A percentile compares a stretch with the other conserved stretches of the same genome.
Evolutionary conservation across 2,113 vertebrate species (phyloP).

Genomic region (Ceyx melanurus): DNA sequence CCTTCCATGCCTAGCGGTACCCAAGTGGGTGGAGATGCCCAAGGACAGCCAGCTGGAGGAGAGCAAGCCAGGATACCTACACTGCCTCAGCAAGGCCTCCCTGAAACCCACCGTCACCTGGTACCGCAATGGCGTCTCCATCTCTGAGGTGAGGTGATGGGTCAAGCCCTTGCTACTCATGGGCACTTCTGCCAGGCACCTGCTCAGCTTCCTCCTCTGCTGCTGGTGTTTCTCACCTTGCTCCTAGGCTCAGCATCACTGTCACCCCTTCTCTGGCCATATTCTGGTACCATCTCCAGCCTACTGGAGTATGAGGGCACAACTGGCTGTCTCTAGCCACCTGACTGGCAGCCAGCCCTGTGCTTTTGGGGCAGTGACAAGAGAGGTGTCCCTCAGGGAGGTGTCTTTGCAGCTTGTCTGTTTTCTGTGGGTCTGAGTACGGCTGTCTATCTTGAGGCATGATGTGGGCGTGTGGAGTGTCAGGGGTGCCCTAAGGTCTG

Average conservation of each 20-base stretch:
- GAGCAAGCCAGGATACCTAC: conserved; percentile 91
- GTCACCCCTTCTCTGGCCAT: neutral
- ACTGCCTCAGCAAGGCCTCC: conserved; percentile 88
- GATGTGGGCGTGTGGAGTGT: neutral
- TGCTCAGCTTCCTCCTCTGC: neutral
- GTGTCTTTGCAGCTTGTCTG: neutral
- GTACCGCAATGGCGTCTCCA: conserved; percentile 83
- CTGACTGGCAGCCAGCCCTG: neutral
- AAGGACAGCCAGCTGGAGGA: conserved; percentile 90
- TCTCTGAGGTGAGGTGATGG: conserved; percentile 84
- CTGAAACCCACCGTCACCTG: conserved; percentile 87
- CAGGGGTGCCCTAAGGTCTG: neutral
- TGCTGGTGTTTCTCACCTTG: neutral
- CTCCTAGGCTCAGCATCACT: neutral
- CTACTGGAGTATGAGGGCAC: neutral
- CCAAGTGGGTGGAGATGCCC: conserved; percentile 89
- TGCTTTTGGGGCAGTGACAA: neutral
- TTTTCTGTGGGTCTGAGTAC: neutral
- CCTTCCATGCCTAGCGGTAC: conserved; percentile 75
- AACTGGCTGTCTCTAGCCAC: neutral
- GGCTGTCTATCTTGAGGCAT: neutral
- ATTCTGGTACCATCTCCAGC: neutral
- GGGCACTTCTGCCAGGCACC: neutral
- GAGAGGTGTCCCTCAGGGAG: neutral
- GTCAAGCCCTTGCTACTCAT: rapidly evolving